These are phyloP conservation scores for Rhegmatorhina hoffmannsi DNA, from an alignment of 2,113 vertebrate species.

Conservation along the genomic window DNA sequence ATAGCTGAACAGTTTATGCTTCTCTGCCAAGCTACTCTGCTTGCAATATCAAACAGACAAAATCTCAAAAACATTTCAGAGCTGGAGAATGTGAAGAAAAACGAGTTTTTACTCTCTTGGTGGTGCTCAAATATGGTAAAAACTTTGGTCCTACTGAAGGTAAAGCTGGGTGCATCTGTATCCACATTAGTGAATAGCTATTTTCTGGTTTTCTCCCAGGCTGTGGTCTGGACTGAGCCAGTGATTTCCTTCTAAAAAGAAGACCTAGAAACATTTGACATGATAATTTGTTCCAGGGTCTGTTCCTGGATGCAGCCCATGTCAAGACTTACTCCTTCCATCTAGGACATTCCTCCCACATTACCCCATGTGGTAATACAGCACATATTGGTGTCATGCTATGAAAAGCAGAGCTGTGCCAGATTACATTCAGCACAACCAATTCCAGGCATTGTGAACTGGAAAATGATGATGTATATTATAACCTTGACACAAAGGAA, in stretches of 20 bases:
- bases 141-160: background rate
- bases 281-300: slow-evolving; percentile 44
- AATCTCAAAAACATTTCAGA: background rate
- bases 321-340: background rate
- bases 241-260: background rate
- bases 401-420: slow-evolving; percentile 28
- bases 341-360: slow-evolving; percentile 39
- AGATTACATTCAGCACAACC: background rate
- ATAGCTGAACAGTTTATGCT: background rate
- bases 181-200: background rate
- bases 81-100: background rate
- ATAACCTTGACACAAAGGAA: background rate
- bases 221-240: background rate
- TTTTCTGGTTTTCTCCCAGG: background rate
- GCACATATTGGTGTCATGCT: slow-evolving; percentile 31
- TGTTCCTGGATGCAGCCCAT: slow-evolving; percentile 32
- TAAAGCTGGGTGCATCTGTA: background rate
- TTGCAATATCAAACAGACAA: background rate
- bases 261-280: background rate
- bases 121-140: background rate
- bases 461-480: background rate
- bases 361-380: background rate
- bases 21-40: fast-evolving
- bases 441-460: background rate
- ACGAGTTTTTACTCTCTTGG: background rate